Conservation (phyloP, 2,797 vertebrate genomes). For the Fratercula arctica region DNA sequence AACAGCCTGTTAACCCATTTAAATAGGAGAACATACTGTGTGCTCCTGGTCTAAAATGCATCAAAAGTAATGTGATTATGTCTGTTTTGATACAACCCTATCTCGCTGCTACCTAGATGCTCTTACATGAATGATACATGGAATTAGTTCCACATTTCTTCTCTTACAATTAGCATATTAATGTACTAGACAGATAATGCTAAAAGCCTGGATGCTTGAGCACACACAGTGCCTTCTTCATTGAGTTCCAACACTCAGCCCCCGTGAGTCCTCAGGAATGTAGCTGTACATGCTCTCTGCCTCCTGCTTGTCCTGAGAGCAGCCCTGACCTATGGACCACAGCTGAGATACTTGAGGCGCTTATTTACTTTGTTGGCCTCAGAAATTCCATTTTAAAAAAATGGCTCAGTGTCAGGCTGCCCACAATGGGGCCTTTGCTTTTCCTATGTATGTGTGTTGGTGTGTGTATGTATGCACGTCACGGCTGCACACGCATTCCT, state of each 20-base stretch:
- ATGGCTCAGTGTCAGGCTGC: constrained; percentile 19
- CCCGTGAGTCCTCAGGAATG: constrained; percentile 25
- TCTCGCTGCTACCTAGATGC: constrained; percentile 65
- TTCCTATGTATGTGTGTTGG: not conserved
- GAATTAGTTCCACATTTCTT: constrained; percentile 74
- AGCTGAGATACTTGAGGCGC: not conserved
- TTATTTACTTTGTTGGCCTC: constrained; percentile 41
- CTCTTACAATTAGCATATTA: constrained; percentile 76
- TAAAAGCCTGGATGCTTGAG: constrained; percentile 59
- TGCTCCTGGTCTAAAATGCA: not conserved
- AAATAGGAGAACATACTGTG: constrained; percentile 26
- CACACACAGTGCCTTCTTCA: constrained; percentile 53
- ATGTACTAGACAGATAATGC: constrained; percentile 67
- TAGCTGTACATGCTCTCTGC: not conserved
- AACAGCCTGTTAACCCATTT: constrained; percentile 57
- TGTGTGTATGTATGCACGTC: not conserved
- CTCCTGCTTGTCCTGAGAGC: constrained; percentile 28
- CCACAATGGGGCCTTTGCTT: constrained; percentile 36
- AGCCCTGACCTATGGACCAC: constrained; percentile 39
- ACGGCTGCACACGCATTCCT: fast-evolving
- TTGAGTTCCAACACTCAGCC: not conserved
- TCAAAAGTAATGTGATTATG: constrained; percentile 40
- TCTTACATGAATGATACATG: constrained; percentile 61
- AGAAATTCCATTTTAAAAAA: constrained; percentile 17
- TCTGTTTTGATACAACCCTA: constrained; percentile 51